A percentile compares a stretch with the other conserved stretches of the same genome.
phyloP scores from a whole-genome alignment of 2,797 vertebrate species.

The Cuniculus paca region DNA sequence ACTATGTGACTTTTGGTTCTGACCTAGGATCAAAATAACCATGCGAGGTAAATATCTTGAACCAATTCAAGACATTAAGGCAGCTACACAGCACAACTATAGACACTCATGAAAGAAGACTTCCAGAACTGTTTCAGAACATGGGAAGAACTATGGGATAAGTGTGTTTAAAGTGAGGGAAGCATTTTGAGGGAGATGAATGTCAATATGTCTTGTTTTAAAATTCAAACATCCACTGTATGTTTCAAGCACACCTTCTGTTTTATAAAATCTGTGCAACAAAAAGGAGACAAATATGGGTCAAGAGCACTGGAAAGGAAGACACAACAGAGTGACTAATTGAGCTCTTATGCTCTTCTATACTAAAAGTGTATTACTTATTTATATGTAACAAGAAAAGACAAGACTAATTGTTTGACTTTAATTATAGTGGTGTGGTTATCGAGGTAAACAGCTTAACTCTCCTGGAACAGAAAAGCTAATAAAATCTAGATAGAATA shows the following conservation, averaged over 20 bases:
- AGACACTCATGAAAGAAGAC: not conserved
- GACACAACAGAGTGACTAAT: not conserved
- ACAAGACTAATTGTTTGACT: not conserved
- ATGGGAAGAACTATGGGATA: not conserved
- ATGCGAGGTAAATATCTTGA: not conserved
- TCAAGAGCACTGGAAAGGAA: not conserved
- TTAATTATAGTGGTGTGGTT: not conserved
- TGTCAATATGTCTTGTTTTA: not conserved
- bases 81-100: not conserved
- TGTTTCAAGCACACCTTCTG: not conserved
- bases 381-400: not conserved
- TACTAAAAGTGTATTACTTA: not conserved
- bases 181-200: not conserved
- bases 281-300: not conserved
- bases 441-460: not conserved
- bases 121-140: not conserved
- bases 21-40: not conserved
- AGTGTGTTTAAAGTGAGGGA: not conserved
- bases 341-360: not conserved
- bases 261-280: not conserved
- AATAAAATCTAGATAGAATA: not conserved
- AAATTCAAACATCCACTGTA: not conserved
- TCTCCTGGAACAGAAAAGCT: not conserved
- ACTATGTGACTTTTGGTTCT: not conserved
- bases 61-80: not conserved